Percentiles rank a stretch among this genome's conserved stretches.
These are phyloP conservation scores for Alligator sinensis DNA, from an alignment of 2,113 vertebrate species.

Conservation along the genomic window DNA sequence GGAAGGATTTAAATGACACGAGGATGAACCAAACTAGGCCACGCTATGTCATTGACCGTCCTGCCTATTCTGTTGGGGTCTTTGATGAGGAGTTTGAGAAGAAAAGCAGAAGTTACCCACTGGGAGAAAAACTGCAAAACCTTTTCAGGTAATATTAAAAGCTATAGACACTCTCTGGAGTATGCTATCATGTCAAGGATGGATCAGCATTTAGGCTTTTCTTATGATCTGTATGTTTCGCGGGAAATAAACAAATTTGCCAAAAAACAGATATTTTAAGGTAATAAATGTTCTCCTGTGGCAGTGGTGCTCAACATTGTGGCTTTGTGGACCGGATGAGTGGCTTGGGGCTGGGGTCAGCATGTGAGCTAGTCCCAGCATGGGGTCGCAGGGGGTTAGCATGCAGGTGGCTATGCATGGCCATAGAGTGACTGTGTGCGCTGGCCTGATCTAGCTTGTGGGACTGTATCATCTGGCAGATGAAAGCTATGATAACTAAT, in stretches of 20 bases:
- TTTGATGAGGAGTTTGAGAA: constrained; percentile 92
- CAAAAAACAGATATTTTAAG: background rate
- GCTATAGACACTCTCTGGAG: background rate
- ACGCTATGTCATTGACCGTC: constrained; percentile 87
- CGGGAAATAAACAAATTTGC: background rate
- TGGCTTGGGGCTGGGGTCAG: too few species aligned
- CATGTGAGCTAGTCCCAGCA: too few species aligned
- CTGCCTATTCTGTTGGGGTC: constrained; percentile 84
- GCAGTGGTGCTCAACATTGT: background rate
- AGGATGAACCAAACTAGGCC: constrained; percentile 83
- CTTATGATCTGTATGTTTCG: too few species aligned
- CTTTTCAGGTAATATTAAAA: constrained; percentile 85
- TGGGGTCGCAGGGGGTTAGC: too few species aligned
- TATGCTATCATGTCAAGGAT: background rate
- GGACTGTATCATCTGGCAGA: too few species aligned
- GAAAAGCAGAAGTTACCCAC: constrained; percentile 86
- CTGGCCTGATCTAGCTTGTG: too few species aligned
- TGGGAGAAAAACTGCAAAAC: constrained; percentile 86
- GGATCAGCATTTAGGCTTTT: background rate
- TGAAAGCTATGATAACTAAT: too few species aligned
- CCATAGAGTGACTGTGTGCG: too few species aligned
- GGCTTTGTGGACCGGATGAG: too few species aligned
- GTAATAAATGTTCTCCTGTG: background rate
- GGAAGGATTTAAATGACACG: constrained; percentile 55
- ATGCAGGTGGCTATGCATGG: too few species aligned